Percentiles rank a stretch among this genome's conserved stretches.
phyloP scores from a whole-genome alignment of 2,113 vertebrate genomes.

The Columba janthina region DNA sequence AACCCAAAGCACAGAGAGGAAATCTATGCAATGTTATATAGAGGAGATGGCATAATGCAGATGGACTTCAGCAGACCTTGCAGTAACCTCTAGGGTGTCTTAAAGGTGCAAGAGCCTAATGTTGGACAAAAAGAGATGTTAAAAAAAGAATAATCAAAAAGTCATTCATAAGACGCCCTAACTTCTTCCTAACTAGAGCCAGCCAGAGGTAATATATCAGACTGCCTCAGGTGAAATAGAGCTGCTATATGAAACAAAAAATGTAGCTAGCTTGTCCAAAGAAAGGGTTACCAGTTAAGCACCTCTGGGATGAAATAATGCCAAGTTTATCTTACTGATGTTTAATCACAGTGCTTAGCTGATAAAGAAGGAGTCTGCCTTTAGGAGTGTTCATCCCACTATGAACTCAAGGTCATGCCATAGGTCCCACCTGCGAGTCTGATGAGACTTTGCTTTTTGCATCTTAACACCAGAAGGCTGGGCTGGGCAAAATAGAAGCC shows the following conservation, averaged over 20 bases:
- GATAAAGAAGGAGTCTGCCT: not conserved
- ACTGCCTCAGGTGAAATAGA: not conserved
- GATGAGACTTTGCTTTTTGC: not conserved
- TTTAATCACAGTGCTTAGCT: not conserved
- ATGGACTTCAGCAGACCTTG: not conserved
- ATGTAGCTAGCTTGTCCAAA: not conserved
- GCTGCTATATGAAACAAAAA: not conserved
- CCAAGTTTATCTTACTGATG: rapidly evolving
- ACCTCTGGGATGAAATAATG: not conserved
- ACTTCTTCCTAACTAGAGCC: not conserved
- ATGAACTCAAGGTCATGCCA: not conserved
- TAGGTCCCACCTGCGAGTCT: rapidly evolving
- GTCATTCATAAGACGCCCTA: not conserved
- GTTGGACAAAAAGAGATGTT: not conserved
- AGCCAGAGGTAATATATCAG: not conserved
- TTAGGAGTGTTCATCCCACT: not conserved
- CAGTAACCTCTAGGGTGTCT: not conserved
- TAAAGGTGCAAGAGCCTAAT: not conserved
- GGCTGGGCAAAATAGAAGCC: not conserved
- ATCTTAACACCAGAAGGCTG: not conserved
- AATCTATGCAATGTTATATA: not conserved
- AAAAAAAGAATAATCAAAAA: not conserved
- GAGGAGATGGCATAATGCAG: not conserved
- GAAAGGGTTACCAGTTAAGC: not conserved
- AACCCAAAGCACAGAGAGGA: not conserved